phyloP scores from a whole-genome alignment of 1,140 invertebrate genomes.

The Drosophila eugracilis region DNA sequence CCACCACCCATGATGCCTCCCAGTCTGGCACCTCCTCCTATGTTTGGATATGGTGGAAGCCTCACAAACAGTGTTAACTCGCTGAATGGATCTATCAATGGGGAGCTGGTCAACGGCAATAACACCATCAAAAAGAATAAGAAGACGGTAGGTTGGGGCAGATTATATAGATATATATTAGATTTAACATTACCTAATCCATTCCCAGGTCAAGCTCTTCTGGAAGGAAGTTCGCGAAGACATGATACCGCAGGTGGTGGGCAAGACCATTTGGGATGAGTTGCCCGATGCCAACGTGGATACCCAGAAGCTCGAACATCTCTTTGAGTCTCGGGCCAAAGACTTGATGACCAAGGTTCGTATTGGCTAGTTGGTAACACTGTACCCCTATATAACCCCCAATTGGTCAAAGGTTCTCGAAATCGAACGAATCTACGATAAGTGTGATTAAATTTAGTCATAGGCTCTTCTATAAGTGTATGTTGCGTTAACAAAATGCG shows the following conservation, averaged over 20 bases:
- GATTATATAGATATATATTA: not conserved
- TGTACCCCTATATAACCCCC: not conserved
- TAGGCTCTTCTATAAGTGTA: constrained; percentile 37
- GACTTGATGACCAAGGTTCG: constrained; percentile 96
- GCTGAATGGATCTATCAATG: constrained; percentile 82
- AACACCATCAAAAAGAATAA: constrained; percentile 93
- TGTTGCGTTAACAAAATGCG: constrained; percentile 63
- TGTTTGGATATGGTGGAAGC: constrained; percentile 81
- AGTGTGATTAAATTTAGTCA: constrained; percentile 59
- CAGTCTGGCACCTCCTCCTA: constrained; percentile 84
- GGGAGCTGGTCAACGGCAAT: constrained; percentile 75
- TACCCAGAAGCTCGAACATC: constrained; percentile 96
- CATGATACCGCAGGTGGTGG: constrained; percentile 88
- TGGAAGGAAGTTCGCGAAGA: constrained; percentile 98
- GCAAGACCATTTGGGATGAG: constrained; percentile 97
- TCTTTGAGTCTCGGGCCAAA: constrained; percentile 98
- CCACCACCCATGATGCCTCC: constrained; percentile 85
- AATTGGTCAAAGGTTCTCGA: constrained; percentile 52
- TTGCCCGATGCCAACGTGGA: constrained; percentile 93
- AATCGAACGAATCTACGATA: constrained; percentile 38
- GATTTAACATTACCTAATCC: not conserved
- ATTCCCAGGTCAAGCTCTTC: constrained; percentile 93
- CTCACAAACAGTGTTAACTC: constrained; percentile 81
- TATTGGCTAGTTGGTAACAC: constrained; percentile 23
- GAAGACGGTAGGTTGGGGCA: constrained; percentile 89